These are phyloP conservation scores for Acyrthosiphon pisum DNA, from an alignment of 1,140 invertebrate species.

Conservation along the genomic window DNA sequence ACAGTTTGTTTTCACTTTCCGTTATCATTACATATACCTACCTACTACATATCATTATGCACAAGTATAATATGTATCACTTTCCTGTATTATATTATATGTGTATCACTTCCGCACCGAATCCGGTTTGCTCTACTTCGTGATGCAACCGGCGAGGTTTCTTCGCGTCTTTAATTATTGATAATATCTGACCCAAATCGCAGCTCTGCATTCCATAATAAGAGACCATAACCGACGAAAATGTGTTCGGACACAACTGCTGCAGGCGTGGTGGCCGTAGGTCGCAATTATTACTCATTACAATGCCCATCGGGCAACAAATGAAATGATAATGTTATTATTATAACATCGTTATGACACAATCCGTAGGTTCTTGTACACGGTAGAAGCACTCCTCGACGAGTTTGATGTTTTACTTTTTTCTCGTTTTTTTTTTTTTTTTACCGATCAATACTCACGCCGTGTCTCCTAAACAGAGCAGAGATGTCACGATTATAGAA, in stretches of 20 bases:
- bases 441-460: not conserved
- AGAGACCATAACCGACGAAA: not conserved
- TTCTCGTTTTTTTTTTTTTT: not conserved
- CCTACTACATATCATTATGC: not conserved
- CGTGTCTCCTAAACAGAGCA: not conserved
- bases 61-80: not conserved
- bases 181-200: conserved; percentile 47
- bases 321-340: not conserved
- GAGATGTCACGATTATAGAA: not conserved
- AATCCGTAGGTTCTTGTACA: not conserved
- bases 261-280: not conserved
- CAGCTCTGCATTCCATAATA: not conserved
- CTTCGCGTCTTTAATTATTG: conserved; percentile 30
- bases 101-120: conserved; percentile 14
- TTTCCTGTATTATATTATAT: not conserved
- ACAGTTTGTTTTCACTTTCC: conserved; percentile 40
- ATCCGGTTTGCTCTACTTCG: conserved; percentile 32
- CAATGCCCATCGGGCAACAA: not conserved
- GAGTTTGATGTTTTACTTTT: not conserved
- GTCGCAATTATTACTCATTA: not conserved
- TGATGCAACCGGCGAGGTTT: not conserved
- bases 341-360: not conserved
- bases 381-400: not conserved
- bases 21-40: not conserved
- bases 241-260: not conserved